phyloP scores from a whole-genome alignment of 1,140 invertebrate genomes.

The Trachymyrmex septentrionalis region DNA sequence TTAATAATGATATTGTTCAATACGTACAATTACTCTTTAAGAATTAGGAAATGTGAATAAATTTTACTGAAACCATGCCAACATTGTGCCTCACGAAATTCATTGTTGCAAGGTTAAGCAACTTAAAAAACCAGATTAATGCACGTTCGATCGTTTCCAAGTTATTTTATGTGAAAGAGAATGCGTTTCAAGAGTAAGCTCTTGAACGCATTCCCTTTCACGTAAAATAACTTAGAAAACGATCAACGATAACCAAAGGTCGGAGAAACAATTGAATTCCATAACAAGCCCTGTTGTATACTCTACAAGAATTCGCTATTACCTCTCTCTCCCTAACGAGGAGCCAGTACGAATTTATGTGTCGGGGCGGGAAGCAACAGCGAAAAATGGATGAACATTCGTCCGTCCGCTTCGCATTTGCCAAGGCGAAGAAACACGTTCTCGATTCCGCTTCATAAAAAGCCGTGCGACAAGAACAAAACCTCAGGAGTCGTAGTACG shows the following conservation, averaged over 20 bases:
- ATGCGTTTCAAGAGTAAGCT: constrained; percentile 60
- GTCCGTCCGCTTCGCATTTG: constrained; percentile 23
- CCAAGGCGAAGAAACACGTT: constrained; percentile 7
- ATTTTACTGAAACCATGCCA: not conserved
- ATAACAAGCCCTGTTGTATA: constrained; percentile 49
- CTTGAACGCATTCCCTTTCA: constrained; percentile 58
- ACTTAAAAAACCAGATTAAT: not conserved
- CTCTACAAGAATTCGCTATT: constrained; percentile 67
- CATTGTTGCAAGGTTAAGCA: not conserved
- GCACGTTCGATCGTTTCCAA: constrained; percentile 6
- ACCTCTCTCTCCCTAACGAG: constrained; percentile 74
- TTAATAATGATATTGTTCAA: constrained; percentile 11
- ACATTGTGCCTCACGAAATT: not conserved
- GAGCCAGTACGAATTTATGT: constrained; percentile 73
- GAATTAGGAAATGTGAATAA: not conserved
- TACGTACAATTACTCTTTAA: not conserved
- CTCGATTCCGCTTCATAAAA: constrained; percentile 33
- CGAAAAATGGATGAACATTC: constrained; percentile 54
- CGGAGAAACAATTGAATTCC: constrained; percentile 68
- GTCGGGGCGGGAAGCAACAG: constrained; percentile 43
- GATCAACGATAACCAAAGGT: constrained; percentile 10
- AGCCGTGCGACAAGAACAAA: constrained; percentile 31
- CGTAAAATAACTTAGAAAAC: constrained; percentile 69
- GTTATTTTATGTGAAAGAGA: constrained; percentile 70
- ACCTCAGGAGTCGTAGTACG: not conserved